Evolutionary conservation across 2,113 vertebrate species (phyloP).

Genomic region (Sterrhoptilus dennistouni): DNA sequence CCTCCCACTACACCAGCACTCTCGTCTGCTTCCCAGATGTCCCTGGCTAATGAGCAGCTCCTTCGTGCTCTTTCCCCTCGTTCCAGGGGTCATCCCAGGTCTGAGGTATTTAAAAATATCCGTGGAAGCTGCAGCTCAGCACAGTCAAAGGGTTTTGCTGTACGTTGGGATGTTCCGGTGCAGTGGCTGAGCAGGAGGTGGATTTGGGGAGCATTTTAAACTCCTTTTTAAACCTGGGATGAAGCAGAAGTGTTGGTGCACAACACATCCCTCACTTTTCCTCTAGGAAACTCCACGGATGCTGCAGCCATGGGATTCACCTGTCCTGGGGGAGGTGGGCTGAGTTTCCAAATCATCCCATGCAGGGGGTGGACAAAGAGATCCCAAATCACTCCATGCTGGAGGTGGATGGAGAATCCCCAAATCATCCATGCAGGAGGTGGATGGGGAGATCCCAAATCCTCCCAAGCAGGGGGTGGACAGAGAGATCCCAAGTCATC

Average conservation of each 20-base stretch:
- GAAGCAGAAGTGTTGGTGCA: background rate
- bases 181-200: fast-evolving
- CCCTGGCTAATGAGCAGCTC: background rate
- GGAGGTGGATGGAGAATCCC: background rate
- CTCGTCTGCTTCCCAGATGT: background rate
- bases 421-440: fast-evolving
- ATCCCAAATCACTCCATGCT: fast-evolving
- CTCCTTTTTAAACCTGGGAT: background rate
- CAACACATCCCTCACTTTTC: fast-evolving
- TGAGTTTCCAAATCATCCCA: background rate
- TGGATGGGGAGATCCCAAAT: background rate
- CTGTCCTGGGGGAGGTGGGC: background rate
- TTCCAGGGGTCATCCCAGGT: background rate
- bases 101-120: background rate
- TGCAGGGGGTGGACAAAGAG: fast-evolving
- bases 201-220: background rate
- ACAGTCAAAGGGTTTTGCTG: background rate
- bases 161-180: fast-evolving
- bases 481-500: background rate
- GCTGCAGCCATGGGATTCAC: background rate
- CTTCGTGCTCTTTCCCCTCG: fast-evolving
- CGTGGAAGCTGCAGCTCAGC: fast-evolving
- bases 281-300: background rate
- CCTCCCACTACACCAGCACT: background rate
- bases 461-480: fast-evolving